Percentiles rank a stretch among this genome's conserved stretches.
phyloP scores from a whole-genome alignment of 2,888 invertebrate genomes.

The Hybos culiciformis region DNA sequence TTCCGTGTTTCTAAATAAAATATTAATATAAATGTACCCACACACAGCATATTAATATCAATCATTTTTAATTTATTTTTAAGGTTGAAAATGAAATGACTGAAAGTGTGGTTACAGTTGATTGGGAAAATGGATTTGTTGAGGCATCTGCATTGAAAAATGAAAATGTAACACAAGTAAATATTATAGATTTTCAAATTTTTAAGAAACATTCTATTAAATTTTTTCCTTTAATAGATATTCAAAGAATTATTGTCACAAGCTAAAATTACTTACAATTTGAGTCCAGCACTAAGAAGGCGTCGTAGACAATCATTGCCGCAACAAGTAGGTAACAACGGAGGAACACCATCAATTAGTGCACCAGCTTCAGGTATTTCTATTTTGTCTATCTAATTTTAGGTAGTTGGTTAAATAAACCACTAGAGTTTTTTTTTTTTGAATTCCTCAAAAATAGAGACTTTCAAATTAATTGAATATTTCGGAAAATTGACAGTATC shows the following conservation, averaged over 20 bases:
- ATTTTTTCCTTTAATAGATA: constrained; percentile 36
- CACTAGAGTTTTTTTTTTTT: no score
- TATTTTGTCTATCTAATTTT: no score
- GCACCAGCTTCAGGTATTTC: constrained; percentile 37
- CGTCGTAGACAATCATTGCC: constrained; percentile 68
- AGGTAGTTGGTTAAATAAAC: no score
- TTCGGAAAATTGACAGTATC: no score
- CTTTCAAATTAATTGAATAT: no score
- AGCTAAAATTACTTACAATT: constrained; percentile 79
- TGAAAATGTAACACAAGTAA: constrained; percentile 55
- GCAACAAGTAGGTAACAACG: constrained; percentile 37
- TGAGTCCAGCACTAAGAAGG: constrained; percentile 70
- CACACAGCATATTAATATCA: neutral
- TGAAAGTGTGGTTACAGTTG: constrained; percentile 69
- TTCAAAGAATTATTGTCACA: constrained; percentile 80
- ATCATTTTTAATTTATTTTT: neutral
- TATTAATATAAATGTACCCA: no score
- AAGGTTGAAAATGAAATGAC: constrained; percentile 71
- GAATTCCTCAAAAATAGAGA: no score
- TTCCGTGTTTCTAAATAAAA: no score
- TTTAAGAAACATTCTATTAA: neutral
- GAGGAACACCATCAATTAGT: constrained; percentile 34
- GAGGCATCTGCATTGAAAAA: constrained; percentile 84
- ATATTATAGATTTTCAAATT: neutral
- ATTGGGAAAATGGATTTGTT: constrained; percentile 89